Conservation (phyloP, 2,797 vertebrate species). For the Florisuga fusca region DNA sequence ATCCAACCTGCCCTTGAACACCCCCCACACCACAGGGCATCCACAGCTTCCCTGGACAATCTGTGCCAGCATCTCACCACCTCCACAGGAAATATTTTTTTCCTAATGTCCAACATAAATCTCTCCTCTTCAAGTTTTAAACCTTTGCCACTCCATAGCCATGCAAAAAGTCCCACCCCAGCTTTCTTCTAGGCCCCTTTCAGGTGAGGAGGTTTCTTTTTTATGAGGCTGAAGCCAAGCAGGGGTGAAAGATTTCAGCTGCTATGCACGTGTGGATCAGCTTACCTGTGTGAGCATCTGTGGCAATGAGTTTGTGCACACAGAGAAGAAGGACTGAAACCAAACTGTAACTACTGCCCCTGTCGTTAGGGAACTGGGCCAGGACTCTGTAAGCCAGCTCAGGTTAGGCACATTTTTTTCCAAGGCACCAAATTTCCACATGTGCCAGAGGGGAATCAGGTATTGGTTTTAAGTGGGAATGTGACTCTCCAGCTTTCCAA, state of each 20-base stretch:
- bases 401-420: background rate
- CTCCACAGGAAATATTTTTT: too few relatives aligned
- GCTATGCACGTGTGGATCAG: accelerated
- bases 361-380: background rate
- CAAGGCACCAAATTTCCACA: background rate
- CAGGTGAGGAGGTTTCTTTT: background rate
- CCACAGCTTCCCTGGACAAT: too few relatives aligned
- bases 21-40: too few relatives aligned
- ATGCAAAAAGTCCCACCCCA: too few relatives aligned
- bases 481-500: background rate
- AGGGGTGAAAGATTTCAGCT: background rate
- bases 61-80: too few relatives aligned
- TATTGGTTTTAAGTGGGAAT: background rate
- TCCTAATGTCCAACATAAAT: too few relatives aligned
- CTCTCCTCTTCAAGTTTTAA: too few relatives aligned
- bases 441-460: background rate
- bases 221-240: background rate
- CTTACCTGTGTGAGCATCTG: background rate
- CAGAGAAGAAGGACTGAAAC: background rate
- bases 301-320: background rate
- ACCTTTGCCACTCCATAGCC: too few relatives aligned
- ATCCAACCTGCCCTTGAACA: too few relatives aligned
- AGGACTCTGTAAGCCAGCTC: background rate
- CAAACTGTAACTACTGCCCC: background rate
- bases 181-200: too few relatives aligned